These are phyloP conservation scores for Phrynocephalus forsythii DNA, from an alignment of 2,797 vertebrate genomes.

Conservation along the genomic window DNA sequence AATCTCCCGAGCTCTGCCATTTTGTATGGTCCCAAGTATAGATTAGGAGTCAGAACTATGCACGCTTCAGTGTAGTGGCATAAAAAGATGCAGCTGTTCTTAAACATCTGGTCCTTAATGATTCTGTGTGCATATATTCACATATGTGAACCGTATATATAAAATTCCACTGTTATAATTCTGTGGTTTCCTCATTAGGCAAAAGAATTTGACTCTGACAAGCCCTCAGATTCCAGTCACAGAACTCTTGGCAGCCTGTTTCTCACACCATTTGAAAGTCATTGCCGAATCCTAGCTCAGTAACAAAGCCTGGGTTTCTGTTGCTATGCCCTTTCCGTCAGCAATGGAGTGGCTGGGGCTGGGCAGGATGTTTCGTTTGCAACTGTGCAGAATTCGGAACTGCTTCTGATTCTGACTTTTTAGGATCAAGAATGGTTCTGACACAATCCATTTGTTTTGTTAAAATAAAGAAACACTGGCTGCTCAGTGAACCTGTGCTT, in stretches of 20 bases:
- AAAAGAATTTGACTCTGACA: slow-evolving; percentile 12
- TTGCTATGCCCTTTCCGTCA: rapidly evolving
- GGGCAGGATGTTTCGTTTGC: not conserved
- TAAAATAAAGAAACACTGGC: slow-evolving; percentile 29
- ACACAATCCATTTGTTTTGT: slow-evolving; percentile 39
- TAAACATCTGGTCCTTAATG: slow-evolving; percentile 38
- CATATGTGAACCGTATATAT: slow-evolving; percentile 33
- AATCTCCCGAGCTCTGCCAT: too few relatives aligned
- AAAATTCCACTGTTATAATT: slow-evolving; percentile 15
- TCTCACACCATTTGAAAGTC: not conserved
- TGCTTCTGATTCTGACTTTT: slow-evolving; percentile 46
- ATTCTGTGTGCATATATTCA: not conserved
- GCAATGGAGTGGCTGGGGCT: rapidly evolving
- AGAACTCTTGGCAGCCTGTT: not conserved
- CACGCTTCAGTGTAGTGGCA: not conserved
- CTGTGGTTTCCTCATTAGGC: slow-evolving; percentile 42
- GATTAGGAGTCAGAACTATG: not conserved
- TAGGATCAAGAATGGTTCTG: slow-evolving; percentile 31
- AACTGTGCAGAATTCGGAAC: not conserved
- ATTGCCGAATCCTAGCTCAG: slow-evolving; percentile 15
- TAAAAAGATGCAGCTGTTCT: not conserved
- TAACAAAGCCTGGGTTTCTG: slow-evolving; percentile 4
- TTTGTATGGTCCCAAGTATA: rapidly evolving
- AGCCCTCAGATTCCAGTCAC: slow-evolving; percentile 17
- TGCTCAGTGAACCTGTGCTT: slow-evolving; percentile 56